Percentiles rank a stretch among this genome's conserved stretches.
These are phyloP conservation scores for Stylophora pistillata DNA, from an alignment of 64 coral and sea anemone species.

Conservation along the genomic window DNA sequence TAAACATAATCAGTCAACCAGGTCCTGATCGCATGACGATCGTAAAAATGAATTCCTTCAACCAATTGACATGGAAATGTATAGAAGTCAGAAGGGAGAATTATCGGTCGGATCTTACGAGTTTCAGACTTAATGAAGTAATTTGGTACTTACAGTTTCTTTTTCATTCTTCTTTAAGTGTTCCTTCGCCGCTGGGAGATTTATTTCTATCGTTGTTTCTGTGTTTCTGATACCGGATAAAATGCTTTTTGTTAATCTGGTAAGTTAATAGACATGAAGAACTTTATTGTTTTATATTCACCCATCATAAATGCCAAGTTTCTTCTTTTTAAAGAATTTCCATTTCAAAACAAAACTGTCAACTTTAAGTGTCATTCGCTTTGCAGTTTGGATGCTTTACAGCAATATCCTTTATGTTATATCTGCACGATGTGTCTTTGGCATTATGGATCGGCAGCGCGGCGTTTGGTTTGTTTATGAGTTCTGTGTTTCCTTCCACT, in stretches of 20 bases:
- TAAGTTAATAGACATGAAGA: conserved; percentile 33
- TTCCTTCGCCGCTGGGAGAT: conserved; percentile 83
- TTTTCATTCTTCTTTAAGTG: conserved; percentile 25
- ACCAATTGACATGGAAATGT: too few relatives aligned
- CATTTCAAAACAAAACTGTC: background rate
- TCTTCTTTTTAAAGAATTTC: background rate
- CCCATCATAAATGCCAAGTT: background rate
- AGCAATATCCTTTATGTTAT: conserved; percentile 93
- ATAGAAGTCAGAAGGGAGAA: too few relatives aligned
- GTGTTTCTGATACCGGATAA: conserved; percentile 93
- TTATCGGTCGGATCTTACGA: too few relatives aligned
- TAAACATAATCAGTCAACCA: too few relatives aligned
- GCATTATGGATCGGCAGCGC: conserved; percentile 88
- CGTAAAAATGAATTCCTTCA: too few relatives aligned
- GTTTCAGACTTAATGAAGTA: too few relatives aligned
- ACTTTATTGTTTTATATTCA: background rate
- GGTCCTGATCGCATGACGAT: too few relatives aligned
- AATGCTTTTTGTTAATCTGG: conserved; percentile 92
- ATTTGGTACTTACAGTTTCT: background rate
- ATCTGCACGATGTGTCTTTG: conserved; percentile 78
- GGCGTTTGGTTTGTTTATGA: conserved; percentile 92
- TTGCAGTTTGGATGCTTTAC: conserved; percentile 85
- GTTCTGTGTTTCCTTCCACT: conserved; percentile 93
- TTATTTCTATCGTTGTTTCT: conserved; percentile 89
- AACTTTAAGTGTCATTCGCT: background rate